Evolutionary conservation across 2,888 invertebrate species (phyloP).

Genomic region (Sussaba pulchella): DNA sequence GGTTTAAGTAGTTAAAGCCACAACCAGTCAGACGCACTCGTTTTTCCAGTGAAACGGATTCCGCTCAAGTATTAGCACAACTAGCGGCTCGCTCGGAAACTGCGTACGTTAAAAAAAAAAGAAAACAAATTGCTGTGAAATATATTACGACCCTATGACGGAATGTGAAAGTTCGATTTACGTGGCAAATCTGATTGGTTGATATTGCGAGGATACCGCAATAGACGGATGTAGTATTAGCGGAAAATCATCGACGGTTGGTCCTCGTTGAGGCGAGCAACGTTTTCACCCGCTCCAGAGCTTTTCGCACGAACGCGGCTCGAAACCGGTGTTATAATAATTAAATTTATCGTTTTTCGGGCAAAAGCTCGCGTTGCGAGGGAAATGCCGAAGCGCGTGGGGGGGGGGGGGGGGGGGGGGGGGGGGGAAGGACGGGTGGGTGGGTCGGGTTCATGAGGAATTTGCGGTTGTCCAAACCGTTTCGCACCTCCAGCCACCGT

Average conservation of each 20-base stretch:
- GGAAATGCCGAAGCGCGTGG: slow-evolving; percentile 64
- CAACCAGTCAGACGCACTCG: not conserved
- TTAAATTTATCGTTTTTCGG: slow-evolving; percentile 73
- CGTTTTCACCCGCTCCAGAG: not conserved
- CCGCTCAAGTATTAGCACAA: not conserved
- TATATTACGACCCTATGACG: not conserved
- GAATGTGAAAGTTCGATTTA: not conserved
- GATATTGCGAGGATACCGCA: not conserved
- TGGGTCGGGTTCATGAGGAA: slow-evolving; percentile 46
- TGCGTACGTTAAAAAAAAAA: not conserved
- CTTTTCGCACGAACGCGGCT: not conserved
- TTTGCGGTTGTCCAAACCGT: slow-evolving; percentile 67
- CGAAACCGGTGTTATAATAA: slow-evolving; percentile 61
- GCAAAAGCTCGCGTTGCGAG: slow-evolving; percentile 5
- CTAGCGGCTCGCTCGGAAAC: not conserved
- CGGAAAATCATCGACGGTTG: not conserved
- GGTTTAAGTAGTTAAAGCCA: slow-evolving; percentile 9
- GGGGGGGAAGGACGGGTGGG: not conserved
- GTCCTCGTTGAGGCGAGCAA: not conserved
- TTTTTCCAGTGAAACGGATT: not conserved
- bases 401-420: slow-evolving; percentile 23
- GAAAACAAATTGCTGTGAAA: not conserved
- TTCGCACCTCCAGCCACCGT: slow-evolving; percentile 58
- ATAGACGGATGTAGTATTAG: not conserved
- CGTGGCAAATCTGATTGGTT: not conserved